Base-by-base conservation (phyloP, 2,888 invertebrate species). In the Apodemia mormo region DNA sequence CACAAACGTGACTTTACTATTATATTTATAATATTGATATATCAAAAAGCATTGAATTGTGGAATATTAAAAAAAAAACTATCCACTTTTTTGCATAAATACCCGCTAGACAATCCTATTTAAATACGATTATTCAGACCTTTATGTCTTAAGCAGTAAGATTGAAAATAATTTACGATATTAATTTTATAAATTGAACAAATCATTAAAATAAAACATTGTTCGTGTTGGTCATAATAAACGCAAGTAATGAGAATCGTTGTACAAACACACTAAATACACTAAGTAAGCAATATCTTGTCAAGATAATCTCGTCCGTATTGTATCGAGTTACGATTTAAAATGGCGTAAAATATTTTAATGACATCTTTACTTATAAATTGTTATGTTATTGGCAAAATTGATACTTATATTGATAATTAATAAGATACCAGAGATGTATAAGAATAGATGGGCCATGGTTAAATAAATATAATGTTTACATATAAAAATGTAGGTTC, bases 141-240 rank as follows among this genome's bases (percentile, higher is more conserved):
- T 61, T 61, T 61, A 61, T 61, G 61, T 61, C 33, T 61, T 33
- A 61, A 14, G 61, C 33, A 61, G 29, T 61, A 61, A 61, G 33
- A 14, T 61, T 61, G 61, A 61, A 30, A 61, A 61, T 61, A 61
- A 61, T 61, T 61, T 61, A 61, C 61, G 61, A 61, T 61, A 30
- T 33, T 61, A 33, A 33, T 61, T 61, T 61, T 61, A 61, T 61
- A 61, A 61, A 61, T 61, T 61, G 33, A 61, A 61, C 61, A 61
- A 61, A 61, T 61, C 61, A 58, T 61, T 61, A 61, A 61, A 61
- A 61, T 61, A 61, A 61, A 61, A 61, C 61, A 61, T 61, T 61
- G 61, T 61, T 33, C 33, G 61, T 61, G 61, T 61, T 14, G 61
- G 61, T 61, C 61, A 33, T 61, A 61, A 61, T 61, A 61, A 12